Conservation (phyloP, 1,140 invertebrate species). For the Drosophila kikkawai region DNA sequence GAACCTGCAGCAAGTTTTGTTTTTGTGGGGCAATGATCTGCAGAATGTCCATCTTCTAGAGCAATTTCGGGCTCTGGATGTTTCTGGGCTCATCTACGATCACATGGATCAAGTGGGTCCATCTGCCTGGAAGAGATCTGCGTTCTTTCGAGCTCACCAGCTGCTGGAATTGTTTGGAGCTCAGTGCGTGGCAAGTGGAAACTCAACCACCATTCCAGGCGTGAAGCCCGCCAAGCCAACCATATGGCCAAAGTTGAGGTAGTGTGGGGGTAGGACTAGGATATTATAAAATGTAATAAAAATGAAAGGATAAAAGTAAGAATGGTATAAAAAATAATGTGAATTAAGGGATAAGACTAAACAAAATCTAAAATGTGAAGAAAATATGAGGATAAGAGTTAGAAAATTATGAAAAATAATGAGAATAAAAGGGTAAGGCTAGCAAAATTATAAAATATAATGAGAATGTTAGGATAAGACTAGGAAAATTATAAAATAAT, state of each 20-base stretch:
- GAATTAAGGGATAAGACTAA: not conserved
- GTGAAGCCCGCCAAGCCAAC: conserved; percentile 71
- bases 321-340: not conserved
- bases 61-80: conserved; percentile 92
- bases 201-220: conserved; percentile 58
- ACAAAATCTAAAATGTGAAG: not conserved
- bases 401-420: not conserved
- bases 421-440: not conserved
- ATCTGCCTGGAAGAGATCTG: conserved; percentile 57
- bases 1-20: conserved; percentile 92
- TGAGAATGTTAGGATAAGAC: not conserved
- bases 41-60: conserved; percentile 93
- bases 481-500: not conserved
- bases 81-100: conserved; percentile 97
- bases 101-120: conserved; percentile 88
- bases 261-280: not conserved
- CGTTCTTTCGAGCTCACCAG: conserved; percentile 65
- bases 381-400: too few species aligned
- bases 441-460: not conserved
- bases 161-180: conserved; percentile 66
- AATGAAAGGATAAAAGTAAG: not conserved
- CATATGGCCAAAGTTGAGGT: conserved; percentile 69
- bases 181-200: conserved; percentile 74
- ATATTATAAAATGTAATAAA: not conserved
- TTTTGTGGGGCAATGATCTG: conserved; percentile 98